Base-by-base conservation (phyloP, 2,888 invertebrate species). In the Caenorhabditis wallacei region DNA sequence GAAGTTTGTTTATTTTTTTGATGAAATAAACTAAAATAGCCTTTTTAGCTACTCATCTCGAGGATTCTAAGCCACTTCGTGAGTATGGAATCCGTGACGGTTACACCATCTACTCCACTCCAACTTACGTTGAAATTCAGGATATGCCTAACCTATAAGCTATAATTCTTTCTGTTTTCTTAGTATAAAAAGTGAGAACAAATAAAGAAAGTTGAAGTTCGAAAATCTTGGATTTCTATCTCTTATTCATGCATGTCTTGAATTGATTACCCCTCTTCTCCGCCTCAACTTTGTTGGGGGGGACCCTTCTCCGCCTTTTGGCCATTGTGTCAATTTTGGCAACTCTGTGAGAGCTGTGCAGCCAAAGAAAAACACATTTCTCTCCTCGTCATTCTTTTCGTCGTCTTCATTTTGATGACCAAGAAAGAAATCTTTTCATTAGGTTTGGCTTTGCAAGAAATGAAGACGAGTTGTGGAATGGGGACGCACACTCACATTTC, bases 61-160 rank as follows among this genome's bases (percentile, higher is more conserved):
- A 83, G 13, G 87, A 88, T 43, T 64, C 76, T 2, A 68, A 57
- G 11, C 64, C 59, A 22, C 71, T 88, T 0, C 59, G 68, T 10
- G 87, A 88, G 13, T 63, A 84, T 18, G 82, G 82, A 30, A 81
- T 88, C n/a, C 82, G 84, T n/a, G 79, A 81, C 20, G 88, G 87
- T 2, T 88, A 88, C 69, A 88, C 88, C 22, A 76, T 88, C 43
- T 88, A 88, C 72, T 86, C 85, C 10, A 84, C 84, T 24, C 88
- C 88, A n/a, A 87, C 87, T 4, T 81, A 84, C 53, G 82, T 88
- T n/a, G 88, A 88, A 71, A 82, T 86, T n/a, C 88, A 84, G 43
- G 84, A 85, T 35, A 82, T 87, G 81, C 87, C 88, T 16, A 87
- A 87, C 79, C 84, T 88, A 46, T 88, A 71, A 84, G n/a, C n/a